These are phyloP conservation scores for Halictus ligatus DNA, from an alignment of 2,888 invertebrate genomes.

Conservation along the genomic window DNA sequence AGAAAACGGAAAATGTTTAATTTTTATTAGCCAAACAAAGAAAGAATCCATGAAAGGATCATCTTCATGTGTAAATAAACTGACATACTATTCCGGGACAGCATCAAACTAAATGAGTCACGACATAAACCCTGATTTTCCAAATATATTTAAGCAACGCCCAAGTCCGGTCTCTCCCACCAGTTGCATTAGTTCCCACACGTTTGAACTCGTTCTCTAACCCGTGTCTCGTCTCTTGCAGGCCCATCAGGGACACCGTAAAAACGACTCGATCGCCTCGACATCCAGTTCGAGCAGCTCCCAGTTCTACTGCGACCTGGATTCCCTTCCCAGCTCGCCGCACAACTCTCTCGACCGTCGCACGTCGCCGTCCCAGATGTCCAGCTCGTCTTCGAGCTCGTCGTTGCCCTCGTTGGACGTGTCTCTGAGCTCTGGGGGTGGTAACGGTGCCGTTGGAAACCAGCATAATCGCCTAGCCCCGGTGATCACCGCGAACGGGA, in stretches of 20 bases:
- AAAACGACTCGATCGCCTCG: conserved; percentile 95
- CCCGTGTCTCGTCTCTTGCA: conserved; percentile 57
- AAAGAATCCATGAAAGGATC: too few species aligned
- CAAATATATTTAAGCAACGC: too few species aligned
- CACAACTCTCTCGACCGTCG: conserved; percentile 93
- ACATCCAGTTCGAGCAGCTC: conserved; percentile 95
- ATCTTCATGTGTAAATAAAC: too few species aligned
- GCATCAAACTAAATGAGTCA: too few species aligned
- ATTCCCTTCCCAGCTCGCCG: conserved; percentile 89
- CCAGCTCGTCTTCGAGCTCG: conserved; percentile 91
- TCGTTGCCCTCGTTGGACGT: conserved; percentile 92
- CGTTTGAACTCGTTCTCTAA: background rate
- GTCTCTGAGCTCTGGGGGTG: conserved; percentile 86
- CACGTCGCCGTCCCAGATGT: conserved; percentile 91
- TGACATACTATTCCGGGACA: too few species aligned
- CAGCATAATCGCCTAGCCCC: conserved; percentile 67
- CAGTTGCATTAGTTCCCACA: background rate
- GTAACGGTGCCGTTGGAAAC: conserved; percentile 76
- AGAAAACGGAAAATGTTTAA: background rate
- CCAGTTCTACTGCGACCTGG: conserved; percentile 94
- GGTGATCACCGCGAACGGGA: conserved; percentile 78
- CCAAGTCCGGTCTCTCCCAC: background rate
- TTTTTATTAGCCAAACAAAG: too few species aligned
- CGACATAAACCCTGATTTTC: too few species aligned
- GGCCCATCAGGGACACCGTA: conserved; percentile 89